phyloP scores from a whole-genome alignment of 2,113 vertebrate species.

The Nipponia nippon region DNA sequence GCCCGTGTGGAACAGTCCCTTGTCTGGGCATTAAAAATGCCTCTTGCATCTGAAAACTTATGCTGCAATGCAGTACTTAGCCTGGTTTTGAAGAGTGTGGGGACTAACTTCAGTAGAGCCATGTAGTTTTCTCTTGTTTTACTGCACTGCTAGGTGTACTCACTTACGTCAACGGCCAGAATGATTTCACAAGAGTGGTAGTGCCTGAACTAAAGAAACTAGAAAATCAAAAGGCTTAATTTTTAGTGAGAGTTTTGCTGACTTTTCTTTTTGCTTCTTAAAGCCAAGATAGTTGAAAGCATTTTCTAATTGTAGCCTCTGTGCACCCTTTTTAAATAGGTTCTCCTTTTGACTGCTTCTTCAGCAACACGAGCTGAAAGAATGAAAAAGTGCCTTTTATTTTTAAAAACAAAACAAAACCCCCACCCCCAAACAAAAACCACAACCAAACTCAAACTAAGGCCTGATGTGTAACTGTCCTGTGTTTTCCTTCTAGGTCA shows the following conservation, averaged over 20 bases:
- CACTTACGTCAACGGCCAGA: neutral
- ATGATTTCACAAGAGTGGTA: neutral
- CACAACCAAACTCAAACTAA: neutral
- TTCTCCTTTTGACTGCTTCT: neutral
- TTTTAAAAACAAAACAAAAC: neutral
- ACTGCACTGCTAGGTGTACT: neutral
- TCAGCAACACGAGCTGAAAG: neutral
- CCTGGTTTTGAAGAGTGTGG: too few relatives aligned
- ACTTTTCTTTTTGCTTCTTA: neutral
- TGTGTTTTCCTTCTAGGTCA: neutral
- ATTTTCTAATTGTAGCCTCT: neutral
- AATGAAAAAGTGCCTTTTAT: neutral
- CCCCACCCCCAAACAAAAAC: neutral
- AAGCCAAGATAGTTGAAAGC: neutral
- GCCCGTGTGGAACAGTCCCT: neutral
- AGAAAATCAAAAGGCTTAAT: neutral
- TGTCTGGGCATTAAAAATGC: neutral
- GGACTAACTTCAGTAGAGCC: neutral
- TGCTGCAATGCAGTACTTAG: neutral
- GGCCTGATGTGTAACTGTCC: neutral
- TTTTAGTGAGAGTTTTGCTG: neutral
- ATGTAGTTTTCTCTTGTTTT: neutral
- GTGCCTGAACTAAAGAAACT: neutral
- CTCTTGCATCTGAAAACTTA: neutral
- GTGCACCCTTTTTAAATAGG: neutral